These are phyloP conservation scores for Hapalemur alaotrensis DNA, from an alignment of 2,797 vertebrate species.

Conservation along the genomic window DNA sequence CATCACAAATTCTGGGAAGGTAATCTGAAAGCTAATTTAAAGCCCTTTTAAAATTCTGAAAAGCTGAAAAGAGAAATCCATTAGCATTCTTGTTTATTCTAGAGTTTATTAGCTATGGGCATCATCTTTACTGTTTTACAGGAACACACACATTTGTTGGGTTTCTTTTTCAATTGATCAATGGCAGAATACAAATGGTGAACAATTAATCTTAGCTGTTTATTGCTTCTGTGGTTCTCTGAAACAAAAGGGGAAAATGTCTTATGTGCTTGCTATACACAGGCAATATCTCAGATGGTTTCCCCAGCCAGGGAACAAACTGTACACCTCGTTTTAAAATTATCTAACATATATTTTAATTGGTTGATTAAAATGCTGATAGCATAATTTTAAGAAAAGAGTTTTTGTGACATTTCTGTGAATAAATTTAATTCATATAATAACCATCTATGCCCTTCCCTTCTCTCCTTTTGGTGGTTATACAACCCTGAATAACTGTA, in stretches of 20 bases:
- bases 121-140: conserved; percentile 44
- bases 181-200: conserved; percentile 42
- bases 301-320: conserved; percentile 62
- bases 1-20: conserved; percentile 30
- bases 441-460: not conserved
- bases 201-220: conserved; percentile 57
- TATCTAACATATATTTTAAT: conserved; percentile 44
- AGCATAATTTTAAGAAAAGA: conserved; percentile 57
- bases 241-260: conserved; percentile 47
- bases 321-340: conserved; percentile 48
- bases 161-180: conserved; percentile 43
- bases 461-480: not conserved
- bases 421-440: not conserved
- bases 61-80: conserved; percentile 31
- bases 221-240: conserved; percentile 48
- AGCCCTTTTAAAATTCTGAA: conserved; percentile 51
- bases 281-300: conserved; percentile 6
- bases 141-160: not conserved
- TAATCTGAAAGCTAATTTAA: conserved; percentile 50
- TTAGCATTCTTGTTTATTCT: conserved; percentile 54
- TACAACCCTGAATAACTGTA: not conserved
- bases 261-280: conserved; percentile 35
- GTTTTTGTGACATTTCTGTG: conserved; percentile 20
- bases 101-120: conserved; percentile 30
- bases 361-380: conserved; percentile 58